phyloP scores from a whole-genome alignment of 1,140 invertebrate species.

The Vollenhovia emeryi region DNA sequence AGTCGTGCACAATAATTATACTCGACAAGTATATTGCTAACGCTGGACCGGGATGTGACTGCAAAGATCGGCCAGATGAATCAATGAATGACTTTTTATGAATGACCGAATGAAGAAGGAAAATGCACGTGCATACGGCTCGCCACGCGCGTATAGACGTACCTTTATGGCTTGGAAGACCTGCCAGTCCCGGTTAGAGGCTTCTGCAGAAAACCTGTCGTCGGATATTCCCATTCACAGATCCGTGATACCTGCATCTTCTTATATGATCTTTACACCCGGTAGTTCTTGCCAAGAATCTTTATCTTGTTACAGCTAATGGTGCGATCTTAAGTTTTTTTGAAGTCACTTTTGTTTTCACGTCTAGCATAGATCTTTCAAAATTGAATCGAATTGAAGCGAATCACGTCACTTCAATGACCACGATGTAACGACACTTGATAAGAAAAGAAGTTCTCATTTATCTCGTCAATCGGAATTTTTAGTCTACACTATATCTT shows the following conservation, averaged over 20 bases:
- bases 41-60: neutral
- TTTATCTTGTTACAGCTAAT: neutral
- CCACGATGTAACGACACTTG: neutral
- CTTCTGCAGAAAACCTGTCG: conserved; percentile 82
- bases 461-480: neutral
- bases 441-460: neutral
- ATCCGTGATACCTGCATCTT: conserved; percentile 78
- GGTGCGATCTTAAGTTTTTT: neutral
- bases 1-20: neutral
- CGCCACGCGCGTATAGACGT: conserved; percentile 73
- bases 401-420: neutral
- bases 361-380: neutral
- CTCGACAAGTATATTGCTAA: neutral
- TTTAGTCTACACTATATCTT: neutral
- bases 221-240: conserved; percentile 84
- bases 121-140: conserved; percentile 75
- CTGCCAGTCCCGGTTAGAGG: conserved; percentile 79
- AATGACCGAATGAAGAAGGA: conserved; percentile 77
- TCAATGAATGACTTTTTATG: conserved; percentile 78
- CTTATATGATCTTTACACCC: conserved; percentile 75
- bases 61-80: conserved; percentile 23
- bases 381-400: neutral
- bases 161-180: conserved; percentile 85
- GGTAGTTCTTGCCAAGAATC: neutral
- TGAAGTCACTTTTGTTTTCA: neutral